Conservation (phyloP, 2,888 invertebrate genomes). For the Ypsolopha scabrella region DNA sequence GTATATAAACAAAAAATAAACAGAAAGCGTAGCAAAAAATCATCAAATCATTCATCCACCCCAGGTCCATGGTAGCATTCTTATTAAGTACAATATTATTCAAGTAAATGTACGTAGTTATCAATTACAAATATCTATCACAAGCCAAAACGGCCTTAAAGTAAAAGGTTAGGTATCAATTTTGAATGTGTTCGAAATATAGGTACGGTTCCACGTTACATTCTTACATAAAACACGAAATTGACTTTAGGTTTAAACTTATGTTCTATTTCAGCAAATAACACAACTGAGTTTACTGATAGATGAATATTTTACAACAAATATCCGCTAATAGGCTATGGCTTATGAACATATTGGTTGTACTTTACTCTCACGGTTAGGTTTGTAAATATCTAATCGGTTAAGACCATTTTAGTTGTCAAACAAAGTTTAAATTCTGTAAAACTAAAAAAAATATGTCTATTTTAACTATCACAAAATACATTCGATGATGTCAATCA, state of each 20-base stretch:
- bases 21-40: too few relatives aligned
- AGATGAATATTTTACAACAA: constrained; percentile 57
- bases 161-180: not conserved
- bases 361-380: constrained; percentile 38
- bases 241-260: not conserved
- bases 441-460: too few relatives aligned
- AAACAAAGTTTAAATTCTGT: too few relatives aligned
- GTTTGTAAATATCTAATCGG: not conserved
- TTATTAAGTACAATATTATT: too few relatives aligned
- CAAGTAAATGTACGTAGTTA: too few relatives aligned
- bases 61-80: too few relatives aligned
- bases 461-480: not conserved
- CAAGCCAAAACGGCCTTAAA: not conserved
- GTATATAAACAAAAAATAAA: too few relatives aligned
- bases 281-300: constrained; percentile 6
- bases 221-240: not conserved
- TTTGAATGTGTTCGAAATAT: not conserved
- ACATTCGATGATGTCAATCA: too few relatives aligned
- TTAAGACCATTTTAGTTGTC: too few relatives aligned
- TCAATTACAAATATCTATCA: not conserved
- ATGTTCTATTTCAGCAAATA: not conserved
- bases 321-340: constrained; percentile 49
- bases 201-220: not conserved
- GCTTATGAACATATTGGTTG: constrained; percentile 26
- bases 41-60: too few relatives aligned